These are phyloP conservation scores for Micropterix aruncella DNA, from an alignment of 2,888 invertebrate genomes.

Conservation along the genomic window DNA sequence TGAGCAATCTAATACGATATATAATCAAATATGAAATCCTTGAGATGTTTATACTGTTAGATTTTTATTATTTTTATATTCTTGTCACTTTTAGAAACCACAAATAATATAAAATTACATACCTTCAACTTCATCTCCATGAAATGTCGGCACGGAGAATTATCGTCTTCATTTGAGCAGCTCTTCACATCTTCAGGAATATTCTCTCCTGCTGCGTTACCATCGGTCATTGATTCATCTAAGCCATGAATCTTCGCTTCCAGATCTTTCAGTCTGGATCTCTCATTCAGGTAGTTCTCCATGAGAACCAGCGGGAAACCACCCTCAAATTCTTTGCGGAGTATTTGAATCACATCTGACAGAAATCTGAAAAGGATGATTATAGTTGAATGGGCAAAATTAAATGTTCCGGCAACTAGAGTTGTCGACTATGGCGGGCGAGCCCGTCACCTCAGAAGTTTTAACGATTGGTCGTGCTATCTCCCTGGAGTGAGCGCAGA, in stretches of 20 bases:
- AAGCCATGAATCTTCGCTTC: constrained; percentile 26
- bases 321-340: constrained; percentile 32
- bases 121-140: constrained; percentile 10
- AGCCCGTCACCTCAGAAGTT: no score
- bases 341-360: constrained; percentile 24
- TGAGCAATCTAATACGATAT: no score
- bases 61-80: no score
- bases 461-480: no score
- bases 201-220: constrained; percentile 29
- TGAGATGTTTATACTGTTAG: no score
- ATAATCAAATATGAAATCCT: no score
- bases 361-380: constrained; percentile 29
- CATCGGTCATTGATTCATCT: constrained; percentile 18
- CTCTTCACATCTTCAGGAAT: constrained; percentile 23
- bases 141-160: constrained; percentile 18
- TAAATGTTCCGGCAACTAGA: no score
- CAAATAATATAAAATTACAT: neutral
- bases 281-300: constrained; percentile 25
- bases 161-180: constrained; percentile 22
- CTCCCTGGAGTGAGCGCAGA: no score
- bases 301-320: constrained; percentile 24
- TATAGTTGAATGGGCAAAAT: no score
- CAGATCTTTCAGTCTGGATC: constrained; percentile 22
- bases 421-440: no score
- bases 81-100: no score